Conservation (phyloP, 2,888 invertebrate genomes). For the Clitarchus hookeri region DNA sequence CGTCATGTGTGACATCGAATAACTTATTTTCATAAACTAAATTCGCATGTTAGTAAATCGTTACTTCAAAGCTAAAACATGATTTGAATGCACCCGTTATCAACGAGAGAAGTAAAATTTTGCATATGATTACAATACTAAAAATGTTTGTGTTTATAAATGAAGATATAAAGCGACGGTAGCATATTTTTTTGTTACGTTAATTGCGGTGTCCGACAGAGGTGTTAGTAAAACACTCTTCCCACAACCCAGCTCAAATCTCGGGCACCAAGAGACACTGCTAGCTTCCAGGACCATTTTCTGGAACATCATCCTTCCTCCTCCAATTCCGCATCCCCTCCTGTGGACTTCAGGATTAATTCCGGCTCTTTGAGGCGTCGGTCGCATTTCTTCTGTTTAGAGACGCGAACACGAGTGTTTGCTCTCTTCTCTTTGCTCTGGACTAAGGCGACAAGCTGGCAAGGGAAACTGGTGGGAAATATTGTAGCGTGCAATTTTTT, state of each 20-base stretch:
- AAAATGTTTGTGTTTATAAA: too few species aligned
- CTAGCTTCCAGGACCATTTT: neutral
- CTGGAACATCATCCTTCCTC: neutral
- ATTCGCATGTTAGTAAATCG: too few species aligned
- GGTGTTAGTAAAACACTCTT: too few species aligned
- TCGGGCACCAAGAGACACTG: neutral
- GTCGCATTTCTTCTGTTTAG: conserved; percentile 3
- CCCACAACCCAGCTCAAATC: neutral
- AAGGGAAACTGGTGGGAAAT: neutral
- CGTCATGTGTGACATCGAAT: too few species aligned
- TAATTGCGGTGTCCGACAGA: too few species aligned
- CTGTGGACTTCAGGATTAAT: neutral
- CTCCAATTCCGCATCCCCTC: neutral
- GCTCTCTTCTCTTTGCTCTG: neutral
- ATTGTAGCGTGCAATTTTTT: neutral
- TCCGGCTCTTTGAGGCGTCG: neutral
- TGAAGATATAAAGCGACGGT: too few species aligned
- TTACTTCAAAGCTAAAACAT: too few species aligned
- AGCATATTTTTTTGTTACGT: too few species aligned
- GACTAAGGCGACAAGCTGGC: neutral
- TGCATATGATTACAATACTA: too few species aligned
- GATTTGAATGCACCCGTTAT: too few species aligned
- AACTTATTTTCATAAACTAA: too few species aligned
- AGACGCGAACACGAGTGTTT: neutral
- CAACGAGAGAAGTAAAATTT: too few species aligned